These are phyloP conservation scores for Acomys russatus DNA, from an alignment of 2,797 vertebrate species.

Conservation along the genomic window DNA sequence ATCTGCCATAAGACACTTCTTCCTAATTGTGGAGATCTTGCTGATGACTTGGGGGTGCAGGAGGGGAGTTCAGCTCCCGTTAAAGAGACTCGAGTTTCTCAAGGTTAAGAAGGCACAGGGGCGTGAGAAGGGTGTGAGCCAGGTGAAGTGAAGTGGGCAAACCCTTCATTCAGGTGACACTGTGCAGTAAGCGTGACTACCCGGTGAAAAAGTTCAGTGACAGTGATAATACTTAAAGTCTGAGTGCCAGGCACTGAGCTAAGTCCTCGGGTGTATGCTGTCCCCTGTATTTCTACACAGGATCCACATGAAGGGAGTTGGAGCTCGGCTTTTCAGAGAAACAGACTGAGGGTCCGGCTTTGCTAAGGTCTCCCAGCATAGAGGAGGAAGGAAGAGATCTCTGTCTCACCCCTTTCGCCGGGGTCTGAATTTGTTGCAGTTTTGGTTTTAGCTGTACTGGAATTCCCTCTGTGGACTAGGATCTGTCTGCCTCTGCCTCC, in stretches of 20 bases:
- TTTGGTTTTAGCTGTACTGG: neutral
- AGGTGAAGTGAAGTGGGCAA: neutral
- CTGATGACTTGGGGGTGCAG: slow-evolving; percentile 75
- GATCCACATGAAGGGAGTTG: neutral
- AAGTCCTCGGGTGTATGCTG: neutral
- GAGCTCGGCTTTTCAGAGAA: neutral
- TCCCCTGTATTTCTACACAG: neutral
- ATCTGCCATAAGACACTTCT: slow-evolving; percentile 80
- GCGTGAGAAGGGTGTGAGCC: neutral
- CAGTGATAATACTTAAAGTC: neutral
- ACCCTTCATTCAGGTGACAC: neutral
- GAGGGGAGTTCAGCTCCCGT: slow-evolving; percentile 68
- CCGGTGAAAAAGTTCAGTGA: neutral
- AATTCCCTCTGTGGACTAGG: neutral
- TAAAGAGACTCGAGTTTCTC: slow-evolving; percentile 19
- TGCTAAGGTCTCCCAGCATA: neutral
- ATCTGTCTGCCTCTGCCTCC: neutral
- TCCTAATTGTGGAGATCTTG: slow-evolving; percentile 78
- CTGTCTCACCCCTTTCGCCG: neutral
- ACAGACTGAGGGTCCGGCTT: slow-evolving; percentile 34
- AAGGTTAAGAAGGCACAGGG: neutral
- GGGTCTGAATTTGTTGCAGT: neutral
- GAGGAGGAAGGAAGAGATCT: neutral
- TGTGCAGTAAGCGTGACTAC: neutral
- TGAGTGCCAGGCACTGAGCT: neutral